Percentiles rank a stretch among this genome's conserved stretches.
phyloP scores from a whole-genome alignment of 1,140 invertebrate species.

The Thalassaphorura encarpata region DNA sequence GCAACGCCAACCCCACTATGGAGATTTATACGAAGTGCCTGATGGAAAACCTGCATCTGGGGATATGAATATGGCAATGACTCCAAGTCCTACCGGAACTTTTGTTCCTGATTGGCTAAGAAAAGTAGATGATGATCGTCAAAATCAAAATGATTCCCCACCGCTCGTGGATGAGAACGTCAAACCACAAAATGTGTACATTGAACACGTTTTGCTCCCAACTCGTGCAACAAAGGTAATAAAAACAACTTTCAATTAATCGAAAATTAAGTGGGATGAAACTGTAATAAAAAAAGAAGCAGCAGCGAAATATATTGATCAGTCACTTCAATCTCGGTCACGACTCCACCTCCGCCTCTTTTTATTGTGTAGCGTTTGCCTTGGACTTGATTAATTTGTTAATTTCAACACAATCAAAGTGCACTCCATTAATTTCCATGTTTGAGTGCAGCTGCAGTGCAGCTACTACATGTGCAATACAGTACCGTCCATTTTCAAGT shows the following conservation, averaged over 20 bases:
- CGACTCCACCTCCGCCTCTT: not conserved
- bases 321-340: not conserved
- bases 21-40: conserved; percentile 32
- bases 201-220: conserved; percentile 30
- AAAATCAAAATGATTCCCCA: not conserved
- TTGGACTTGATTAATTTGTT: not conserved
- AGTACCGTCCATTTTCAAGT: too few relatives aligned
- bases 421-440: too few relatives aligned
- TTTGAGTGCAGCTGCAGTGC: too few relatives aligned
- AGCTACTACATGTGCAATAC: too few relatives aligned
- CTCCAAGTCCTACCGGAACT: too few relatives aligned
- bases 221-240: conserved; percentile 32
- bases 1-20: too few relatives aligned
- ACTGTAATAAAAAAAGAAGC: not conserved
- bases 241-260: conserved; percentile 3
- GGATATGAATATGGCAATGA: too few relatives aligned
- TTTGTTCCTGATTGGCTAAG: conserved; percentile 25
- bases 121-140: conserved; percentile 12
- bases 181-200: conserved; percentile 29
- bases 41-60: conserved; percentile 33
- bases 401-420: not conserved
- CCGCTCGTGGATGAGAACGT: conserved; percentile 22
- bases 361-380: not conserved
- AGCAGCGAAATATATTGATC: not conserved
- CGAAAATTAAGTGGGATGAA: not conserved